These are phyloP conservation scores for Lepus europaeus DNA, from an alignment of 2,113 vertebrate species.

Conservation along the genomic window DNA sequence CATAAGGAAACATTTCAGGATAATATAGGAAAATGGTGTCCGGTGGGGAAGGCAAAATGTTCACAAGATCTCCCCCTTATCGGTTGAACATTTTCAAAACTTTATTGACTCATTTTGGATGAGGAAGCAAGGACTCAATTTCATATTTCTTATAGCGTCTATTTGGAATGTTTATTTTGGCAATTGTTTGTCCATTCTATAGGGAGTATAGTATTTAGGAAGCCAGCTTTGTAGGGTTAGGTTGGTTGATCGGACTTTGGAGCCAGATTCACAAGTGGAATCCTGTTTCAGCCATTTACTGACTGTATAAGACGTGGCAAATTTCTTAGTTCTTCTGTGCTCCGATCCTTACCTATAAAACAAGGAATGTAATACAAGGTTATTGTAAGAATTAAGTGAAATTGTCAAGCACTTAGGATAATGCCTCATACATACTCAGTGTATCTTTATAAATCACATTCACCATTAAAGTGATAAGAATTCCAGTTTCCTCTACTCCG, in stretches of 20 bases:
- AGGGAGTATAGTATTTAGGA: neutral
- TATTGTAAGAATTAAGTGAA: neutral
- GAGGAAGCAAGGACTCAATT: neutral
- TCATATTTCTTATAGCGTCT: neutral
- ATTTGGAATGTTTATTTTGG: neutral
- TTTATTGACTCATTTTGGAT: constrained; percentile 20
- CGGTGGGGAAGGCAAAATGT: neutral
- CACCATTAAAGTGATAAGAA: neutral
- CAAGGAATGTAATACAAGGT: neutral
- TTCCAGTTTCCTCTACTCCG: neutral
- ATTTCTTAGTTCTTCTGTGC: constrained; percentile 15
- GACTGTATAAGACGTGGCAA: neutral
- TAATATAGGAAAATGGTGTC: constrained; percentile 63
- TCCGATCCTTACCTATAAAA: neutral
- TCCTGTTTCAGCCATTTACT: neutral
- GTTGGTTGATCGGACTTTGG: neutral
- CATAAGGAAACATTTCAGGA: constrained; percentile 80
- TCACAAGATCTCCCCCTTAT: constrained; percentile 48
- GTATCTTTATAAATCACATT: neutral
- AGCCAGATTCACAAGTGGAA: neutral
- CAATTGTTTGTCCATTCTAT: neutral
- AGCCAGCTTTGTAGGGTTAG: neutral
- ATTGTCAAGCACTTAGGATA: neutral
- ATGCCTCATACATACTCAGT: neutral
- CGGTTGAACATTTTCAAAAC: constrained; percentile 39